Percentiles rank a stretch among this genome's conserved stretches.
Conservation (phyloP, 2,888 invertebrate species). For the Euzetes globulus region DNA sequence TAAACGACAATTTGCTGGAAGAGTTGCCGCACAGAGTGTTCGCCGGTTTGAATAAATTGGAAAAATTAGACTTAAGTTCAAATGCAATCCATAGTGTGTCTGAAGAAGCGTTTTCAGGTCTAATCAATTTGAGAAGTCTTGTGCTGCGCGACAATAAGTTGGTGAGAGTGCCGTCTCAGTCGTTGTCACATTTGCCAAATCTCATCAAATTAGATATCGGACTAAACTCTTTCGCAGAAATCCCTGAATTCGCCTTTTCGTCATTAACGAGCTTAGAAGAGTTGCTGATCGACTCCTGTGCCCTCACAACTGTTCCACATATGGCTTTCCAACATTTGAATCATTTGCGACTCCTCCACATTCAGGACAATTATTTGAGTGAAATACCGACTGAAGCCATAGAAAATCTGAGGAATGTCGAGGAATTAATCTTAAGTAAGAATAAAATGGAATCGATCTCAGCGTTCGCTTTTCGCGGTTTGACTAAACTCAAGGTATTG, state of each 20-base stretch:
- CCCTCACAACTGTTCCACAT: conserved; percentile 51
- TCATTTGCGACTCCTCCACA: conserved; percentile 18
- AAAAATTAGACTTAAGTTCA: conserved; percentile 65
- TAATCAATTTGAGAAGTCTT: conserved; percentile 63
- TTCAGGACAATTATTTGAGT: conserved; percentile 27
- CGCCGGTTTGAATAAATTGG: conserved; percentile 55
- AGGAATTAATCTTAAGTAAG: conserved; percentile 28
- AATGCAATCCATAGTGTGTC: conserved; percentile 69
- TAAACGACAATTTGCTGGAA: conserved; percentile 43
- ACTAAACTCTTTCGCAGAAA: conserved; percentile 64
- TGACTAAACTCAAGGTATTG: conserved; percentile 29
- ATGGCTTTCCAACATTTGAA: conserved; percentile 73
- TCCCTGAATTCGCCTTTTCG: conserved; percentile 48
- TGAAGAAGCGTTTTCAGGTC: conserved; percentile 64
- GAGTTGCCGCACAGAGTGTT: conserved; percentile 39
- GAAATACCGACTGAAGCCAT: conserved; percentile 35
- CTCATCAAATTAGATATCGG: conserved; percentile 67
- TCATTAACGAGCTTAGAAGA: conserved; percentile 58
- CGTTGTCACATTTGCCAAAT: conserved; percentile 66
- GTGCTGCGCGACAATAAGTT: conserved; percentile 75
- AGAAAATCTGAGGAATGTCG: conserved; percentile 26
- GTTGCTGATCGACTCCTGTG: conserved; percentile 56
- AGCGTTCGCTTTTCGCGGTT: conserved; percentile 26
- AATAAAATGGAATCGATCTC: conserved; percentile 21
- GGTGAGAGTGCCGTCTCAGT: conserved; percentile 64